These are phyloP conservation scores for Micrasema longulum DNA, from an alignment of 1,140 invertebrate genomes.

Conservation along the genomic window DNA sequence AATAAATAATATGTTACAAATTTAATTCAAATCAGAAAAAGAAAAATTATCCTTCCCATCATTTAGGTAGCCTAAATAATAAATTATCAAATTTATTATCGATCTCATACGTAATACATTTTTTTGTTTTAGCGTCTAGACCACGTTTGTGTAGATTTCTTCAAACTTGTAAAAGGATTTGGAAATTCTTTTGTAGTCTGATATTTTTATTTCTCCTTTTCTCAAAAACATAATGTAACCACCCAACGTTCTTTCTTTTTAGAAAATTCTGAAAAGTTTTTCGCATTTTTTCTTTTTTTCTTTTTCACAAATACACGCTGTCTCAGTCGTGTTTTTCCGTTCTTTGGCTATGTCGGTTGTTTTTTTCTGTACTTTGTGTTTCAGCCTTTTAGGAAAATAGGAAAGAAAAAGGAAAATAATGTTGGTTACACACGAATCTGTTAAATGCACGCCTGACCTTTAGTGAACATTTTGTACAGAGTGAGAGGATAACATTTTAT, in stretches of 20 bases:
- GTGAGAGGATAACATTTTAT: no score
- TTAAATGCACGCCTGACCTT: not conserved
- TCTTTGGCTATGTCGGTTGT: not conserved
- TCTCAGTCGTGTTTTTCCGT: not conserved
- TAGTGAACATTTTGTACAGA: not conserved
- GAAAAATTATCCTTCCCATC: no score
- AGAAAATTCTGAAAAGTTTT: conserved; percentile 12
- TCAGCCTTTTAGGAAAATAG: conserved; percentile 1
- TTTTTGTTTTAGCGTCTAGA: no score
- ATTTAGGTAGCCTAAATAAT: no score
- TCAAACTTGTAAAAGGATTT: no score
- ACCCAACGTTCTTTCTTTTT: conserved; percentile 3
- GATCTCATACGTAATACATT: no score
- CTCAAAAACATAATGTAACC: not conserved
- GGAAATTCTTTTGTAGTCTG: no score
- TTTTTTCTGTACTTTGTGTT: conserved; percentile 8
- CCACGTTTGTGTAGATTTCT: no score
- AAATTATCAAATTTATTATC: no score
- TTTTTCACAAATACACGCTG: conserved; percentile 2
- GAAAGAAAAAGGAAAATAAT: not conserved
- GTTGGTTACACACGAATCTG: not conserved
- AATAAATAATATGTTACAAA: no score
- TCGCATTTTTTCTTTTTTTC: not conserved
- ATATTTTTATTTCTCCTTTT: no score
- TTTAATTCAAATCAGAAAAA: no score